Evolutionary conservation across 1,140 invertebrate species (phyloP).

Genomic region (Notospermus geniculatus): DNA sequence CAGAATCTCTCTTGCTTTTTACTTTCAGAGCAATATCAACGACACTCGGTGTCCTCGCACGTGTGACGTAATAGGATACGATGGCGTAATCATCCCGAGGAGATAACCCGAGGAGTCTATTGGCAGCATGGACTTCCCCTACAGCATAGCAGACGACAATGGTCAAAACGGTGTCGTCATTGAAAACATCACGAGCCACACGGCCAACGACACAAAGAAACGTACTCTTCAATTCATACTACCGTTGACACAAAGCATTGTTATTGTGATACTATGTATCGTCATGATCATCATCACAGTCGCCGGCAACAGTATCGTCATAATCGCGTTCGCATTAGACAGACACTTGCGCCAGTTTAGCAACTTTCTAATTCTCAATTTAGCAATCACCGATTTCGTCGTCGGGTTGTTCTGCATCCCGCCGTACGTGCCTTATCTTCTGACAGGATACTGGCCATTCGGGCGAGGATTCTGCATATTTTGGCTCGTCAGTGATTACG

Average conservation of each 20-base stretch:
- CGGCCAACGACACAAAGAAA: no score
- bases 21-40: no score
- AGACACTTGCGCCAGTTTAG: conserved; percentile 19
- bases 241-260: not conserved
- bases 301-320: conserved; percentile 24
- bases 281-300: conserved; percentile 21
- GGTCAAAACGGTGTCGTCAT: no score
- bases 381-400: conserved; percentile 25
- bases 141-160: no score
- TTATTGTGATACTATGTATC: conserved; percentile 15
- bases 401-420: conserved; percentile 17
- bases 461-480: conserved; percentile 15
- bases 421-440: conserved; percentile 8
- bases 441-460: conserved; percentile 17
- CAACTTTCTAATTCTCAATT: conserved; percentile 29
- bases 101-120: no score
- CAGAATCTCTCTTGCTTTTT: no score
- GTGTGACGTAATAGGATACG: no score
- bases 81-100: no score
- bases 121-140: no score
- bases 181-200: no score
- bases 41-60: no score
- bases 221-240: no score
- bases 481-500: conserved; percentile 24
- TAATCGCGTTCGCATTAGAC: conserved; percentile 21